Evolutionary conservation across 2,797 vertebrate genomes (phyloP), one percentile per base, ranked within the genome.

Genomic region (Alfaro cultratus): DNA sequence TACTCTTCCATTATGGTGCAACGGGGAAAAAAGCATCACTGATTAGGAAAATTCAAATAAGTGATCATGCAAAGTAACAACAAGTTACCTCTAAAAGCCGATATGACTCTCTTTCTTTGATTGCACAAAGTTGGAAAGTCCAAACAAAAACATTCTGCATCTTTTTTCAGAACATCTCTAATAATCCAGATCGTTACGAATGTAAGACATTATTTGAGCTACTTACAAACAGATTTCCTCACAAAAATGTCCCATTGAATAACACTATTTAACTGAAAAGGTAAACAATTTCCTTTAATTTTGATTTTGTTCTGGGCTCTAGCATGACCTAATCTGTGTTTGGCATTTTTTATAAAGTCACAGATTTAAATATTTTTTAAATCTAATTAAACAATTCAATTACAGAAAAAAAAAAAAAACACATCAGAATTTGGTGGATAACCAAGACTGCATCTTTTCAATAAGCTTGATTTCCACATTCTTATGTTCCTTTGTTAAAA

Each of bases 1-100:
- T 77, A 67, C 49, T 74, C 77, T 51, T 23, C 8, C n/a, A 12
- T 12, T 34, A 64, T 77, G 73, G 36, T n/a, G 47, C 18, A 57
- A 85, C 34, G 82, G 76, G 62, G 80, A 3, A 21, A 49, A 51
- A 18, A 1, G 77, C 16, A 80, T 74, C 57, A 2, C 34, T 68
- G 36, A 10, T 39, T 12, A 31, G 18, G 15, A 5, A 31, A 36
- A 23, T 34, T 1, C 23, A 57, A 55, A 70, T 29, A 31, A 62
- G 36, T 26, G 11, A 79, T 23, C 11, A 41, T 62, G 9, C 23
- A 76, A 79, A 85, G 74, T 79, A 29, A 47, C 39, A 21, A 45
- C 0, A 80, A 45, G 34, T 76, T 70, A 21, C 60, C 67, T 71
- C 9, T 49, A 0, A 41, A 39, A 70, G 55, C 31, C 29, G 47